phyloP scores from a whole-genome alignment of 2,888 invertebrate species.

The Pantelozetes paolii region DNA sequence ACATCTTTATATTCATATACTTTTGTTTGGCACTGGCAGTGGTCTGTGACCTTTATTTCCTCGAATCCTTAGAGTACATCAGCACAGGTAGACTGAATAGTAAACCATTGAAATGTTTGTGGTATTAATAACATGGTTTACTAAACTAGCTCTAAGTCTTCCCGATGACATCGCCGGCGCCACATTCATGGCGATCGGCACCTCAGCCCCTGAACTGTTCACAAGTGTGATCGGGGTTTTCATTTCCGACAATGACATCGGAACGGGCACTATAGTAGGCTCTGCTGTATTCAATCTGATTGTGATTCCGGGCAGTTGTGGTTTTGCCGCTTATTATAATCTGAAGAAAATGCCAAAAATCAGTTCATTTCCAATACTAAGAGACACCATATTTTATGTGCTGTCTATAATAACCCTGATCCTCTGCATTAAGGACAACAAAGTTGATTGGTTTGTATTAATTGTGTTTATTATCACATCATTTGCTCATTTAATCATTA shows the following conservation, averaged over 20 bases:
- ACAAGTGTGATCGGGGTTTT: conserved; percentile 40
- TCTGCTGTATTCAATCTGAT: conserved; percentile 42
- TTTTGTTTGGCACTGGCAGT: conserved; percentile 75
- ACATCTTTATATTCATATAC: conserved; percentile 73
- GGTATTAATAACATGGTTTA: background rate
- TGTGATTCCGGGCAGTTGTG: conserved; percentile 39
- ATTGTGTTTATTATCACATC: background rate
- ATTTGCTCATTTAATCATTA: background rate
- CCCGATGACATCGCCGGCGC: conserved; percentile 39
- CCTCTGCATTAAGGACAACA: conserved; percentile 75
- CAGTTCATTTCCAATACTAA: conserved; percentile 66
- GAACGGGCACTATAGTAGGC: conserved; percentile 41
- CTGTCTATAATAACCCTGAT: conserved; percentile 74
- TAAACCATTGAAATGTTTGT: background rate
- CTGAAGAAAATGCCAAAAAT: conserved; percentile 41
- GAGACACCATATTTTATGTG: conserved; percentile 74
- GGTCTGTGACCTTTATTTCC: conserved; percentile 89
- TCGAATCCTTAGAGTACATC: conserved; percentile 81
- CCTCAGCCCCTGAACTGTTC: conserved; percentile 40
- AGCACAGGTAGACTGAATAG: conserved; percentile 69
- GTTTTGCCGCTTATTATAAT: conserved; percentile 43
- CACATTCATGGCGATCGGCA: conserved; percentile 42
- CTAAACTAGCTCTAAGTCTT: conserved; percentile 2
- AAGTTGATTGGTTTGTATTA: conserved; percentile 72
- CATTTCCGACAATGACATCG: conserved; percentile 41